Base-by-base conservation (phyloP, 1,140 invertebrate genomes). In the Sesamia nonagrioides region DNA sequence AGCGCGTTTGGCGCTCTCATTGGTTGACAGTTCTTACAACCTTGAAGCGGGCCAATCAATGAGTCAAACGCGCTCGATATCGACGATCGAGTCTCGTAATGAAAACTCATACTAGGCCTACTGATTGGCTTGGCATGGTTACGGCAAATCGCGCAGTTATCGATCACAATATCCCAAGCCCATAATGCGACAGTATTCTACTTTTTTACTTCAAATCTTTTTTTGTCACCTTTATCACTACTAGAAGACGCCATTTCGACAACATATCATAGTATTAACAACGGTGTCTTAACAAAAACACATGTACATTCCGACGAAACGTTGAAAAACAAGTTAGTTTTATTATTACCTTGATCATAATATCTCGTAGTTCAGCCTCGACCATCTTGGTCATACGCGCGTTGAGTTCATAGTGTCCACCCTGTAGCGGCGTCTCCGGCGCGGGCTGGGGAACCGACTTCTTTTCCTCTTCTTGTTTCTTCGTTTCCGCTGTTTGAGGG, bases 61-160 rank as follows among this genome's bases (percentile, higher is more conserved):
- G n/a, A n/a, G n/a, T n/a, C n/a, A n/a, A n/a, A n/a, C n/a, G n/a
- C n/a, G n/a, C n/a, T n/a, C n/a, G n/a, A n/a, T n/a, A n/a, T n/a
- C n/a, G n/a, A n/a, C n/a, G n/a, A n/a, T n/a, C n/a, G n/a, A n/a
- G n/a, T n/a, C n/a, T n/a, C n/a, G n/a, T n/a, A n/a, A n/a, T n/a
- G n/a, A n/a, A n/a, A n/a, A n/a, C n/a, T n/a, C n/a, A n/a, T n/a
- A n/a, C n/a, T n/a, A n/a, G n/a, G n/a, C n/a, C n/a, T n/a, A n/a
- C n/a, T n/a, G 99, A 96, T 99, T 99, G 1, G 99, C 99, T 94
- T 99, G 99, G 94, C 99, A 92, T 99, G 99, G 96, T 99, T 99
- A 56, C 99, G 97, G 90, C 99, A 99, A 95, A 99, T 99, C 84
- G 99, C 99, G 96, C 99, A 99, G 91, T 99, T 99, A 93, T 99